Conservation (phyloP, 2,888 invertebrate species). For the Torymus aiolomorphi region DNA sequence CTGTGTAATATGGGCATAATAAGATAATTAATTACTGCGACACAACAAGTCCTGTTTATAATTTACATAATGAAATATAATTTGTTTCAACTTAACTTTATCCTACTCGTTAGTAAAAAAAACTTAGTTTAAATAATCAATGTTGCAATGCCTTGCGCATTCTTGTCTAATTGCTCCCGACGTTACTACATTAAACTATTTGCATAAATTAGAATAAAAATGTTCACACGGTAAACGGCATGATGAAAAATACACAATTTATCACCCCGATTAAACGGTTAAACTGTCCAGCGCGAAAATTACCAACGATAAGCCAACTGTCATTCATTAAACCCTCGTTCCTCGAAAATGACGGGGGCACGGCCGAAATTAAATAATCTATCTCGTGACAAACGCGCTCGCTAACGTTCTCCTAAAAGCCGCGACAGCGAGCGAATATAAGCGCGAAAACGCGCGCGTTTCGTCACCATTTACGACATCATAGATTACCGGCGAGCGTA, state of each 20-base stretch:
- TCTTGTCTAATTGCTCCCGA: not conserved
- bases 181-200: slow-evolving; percentile 2
- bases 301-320: no score
- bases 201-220: not conserved
- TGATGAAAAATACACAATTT: not conserved
- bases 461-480: slow-evolving; percentile 48
- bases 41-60: no score
- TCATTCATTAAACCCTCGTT: no score
- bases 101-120: no score
- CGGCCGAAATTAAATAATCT: slow-evolving; percentile 45
- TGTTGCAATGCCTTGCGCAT: no score
- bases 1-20: no score
- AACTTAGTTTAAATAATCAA: no score
- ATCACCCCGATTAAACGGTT: slow-evolving; percentile 40
- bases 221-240: not conserved
- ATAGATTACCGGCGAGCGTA: slow-evolving; percentile 44
- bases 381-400: slow-evolving; percentile 4
- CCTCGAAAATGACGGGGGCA: no score
- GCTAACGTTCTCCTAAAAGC: not conserved
- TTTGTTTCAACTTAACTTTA: no score
- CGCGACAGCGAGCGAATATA: not conserved
- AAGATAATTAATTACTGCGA: no score
- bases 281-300: not conserved
- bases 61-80: no score
- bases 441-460: not conserved